Evolutionary conservation across 2,797 vertebrate genomes (phyloP).

Genomic region (Gorsachius magnificus): DNA sequence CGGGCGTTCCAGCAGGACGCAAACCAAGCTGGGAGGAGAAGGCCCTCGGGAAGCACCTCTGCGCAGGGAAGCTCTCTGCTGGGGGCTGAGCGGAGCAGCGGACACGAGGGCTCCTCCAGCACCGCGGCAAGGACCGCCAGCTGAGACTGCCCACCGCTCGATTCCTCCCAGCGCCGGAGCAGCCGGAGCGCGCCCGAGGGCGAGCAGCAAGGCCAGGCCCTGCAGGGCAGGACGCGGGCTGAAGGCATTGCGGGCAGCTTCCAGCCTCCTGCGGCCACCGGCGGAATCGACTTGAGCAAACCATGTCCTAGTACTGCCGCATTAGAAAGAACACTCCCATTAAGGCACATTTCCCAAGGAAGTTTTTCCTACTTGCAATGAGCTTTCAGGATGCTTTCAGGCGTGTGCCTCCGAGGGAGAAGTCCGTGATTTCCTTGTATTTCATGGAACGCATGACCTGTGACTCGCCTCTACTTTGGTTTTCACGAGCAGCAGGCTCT

Average conservation of each 20-base stretch:
- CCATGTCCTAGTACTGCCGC: accelerated
- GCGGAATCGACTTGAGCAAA: background rate
- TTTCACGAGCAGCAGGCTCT: background rate
- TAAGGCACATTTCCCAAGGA: background rate
- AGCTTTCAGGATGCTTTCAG: background rate
- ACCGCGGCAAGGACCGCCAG: background rate
- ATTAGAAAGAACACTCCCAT: background rate
- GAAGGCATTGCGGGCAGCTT: background rate
- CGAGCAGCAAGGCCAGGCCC: background rate
- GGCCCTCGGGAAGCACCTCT: background rate
- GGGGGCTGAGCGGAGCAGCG: no score
- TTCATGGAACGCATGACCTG: background rate
- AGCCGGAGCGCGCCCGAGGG: accelerated
- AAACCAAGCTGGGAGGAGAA: accelerated
- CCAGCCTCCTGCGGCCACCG: background rate
- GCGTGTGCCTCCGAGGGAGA: accelerated
- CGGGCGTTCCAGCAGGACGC: accelerated
- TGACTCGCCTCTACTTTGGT: background rate
- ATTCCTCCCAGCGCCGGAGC: accelerated
- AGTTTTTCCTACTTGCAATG: background rate
- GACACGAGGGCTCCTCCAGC: background rate
- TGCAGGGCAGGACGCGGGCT: background rate
- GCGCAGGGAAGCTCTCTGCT: background rate
- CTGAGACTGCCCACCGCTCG: background rate
- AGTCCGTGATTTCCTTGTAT: background rate